Percentiles rank a stretch among this genome's conserved stretches.
Conservation (phyloP, 2,113 vertebrate genomes). For the Hepsetus odoe region DNA sequence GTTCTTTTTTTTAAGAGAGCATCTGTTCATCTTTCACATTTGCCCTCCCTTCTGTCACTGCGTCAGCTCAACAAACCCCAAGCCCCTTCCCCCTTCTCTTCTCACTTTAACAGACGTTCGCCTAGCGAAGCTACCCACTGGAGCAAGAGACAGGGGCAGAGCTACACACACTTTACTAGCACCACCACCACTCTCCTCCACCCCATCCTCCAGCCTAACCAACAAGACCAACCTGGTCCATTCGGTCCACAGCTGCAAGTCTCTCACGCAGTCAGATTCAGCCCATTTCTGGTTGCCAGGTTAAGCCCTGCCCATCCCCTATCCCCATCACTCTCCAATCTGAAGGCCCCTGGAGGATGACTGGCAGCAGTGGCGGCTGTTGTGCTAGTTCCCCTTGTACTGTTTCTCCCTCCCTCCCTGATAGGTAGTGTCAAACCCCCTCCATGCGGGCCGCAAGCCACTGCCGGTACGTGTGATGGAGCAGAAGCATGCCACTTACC, state of each 20-base stretch:
- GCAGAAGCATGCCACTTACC: conserved; percentile 84
- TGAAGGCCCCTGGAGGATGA: conserved; percentile 61
- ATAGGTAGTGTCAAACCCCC: conserved; percentile 85
- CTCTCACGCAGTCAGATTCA: not conserved
- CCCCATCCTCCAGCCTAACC: conserved; percentile 44
- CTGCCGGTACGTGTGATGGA: conserved; percentile 79
- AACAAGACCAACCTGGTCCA: conserved; percentile 41
- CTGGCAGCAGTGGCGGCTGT: conserved; percentile 74
- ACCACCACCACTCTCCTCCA: conserved; percentile 18
- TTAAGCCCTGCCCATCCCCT: conserved; percentile 18
- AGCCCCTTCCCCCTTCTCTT: conserved; percentile 44
- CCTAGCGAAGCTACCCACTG: conserved; percentile 52
- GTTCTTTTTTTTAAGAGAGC: conserved; percentile 27
- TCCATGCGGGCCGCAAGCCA: conserved; percentile 78
- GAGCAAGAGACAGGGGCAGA: conserved; percentile 51
- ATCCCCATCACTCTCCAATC: conserved; percentile 54
- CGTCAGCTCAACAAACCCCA: conserved; percentile 56
- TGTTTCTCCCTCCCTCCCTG: conserved; percentile 74
- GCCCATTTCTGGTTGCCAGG: conserved; percentile 10
- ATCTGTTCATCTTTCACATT: conserved; percentile 60
- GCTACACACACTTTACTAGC: conserved; percentile 49
- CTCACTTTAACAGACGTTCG: conserved; percentile 53
- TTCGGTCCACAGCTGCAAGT: conserved; percentile 35
- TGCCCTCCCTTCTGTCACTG: conserved; percentile 56
- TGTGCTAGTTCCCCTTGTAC: conserved; percentile 81